Conservation (phyloP, 1,140 invertebrate species). For the Nymphalis io region DNA sequence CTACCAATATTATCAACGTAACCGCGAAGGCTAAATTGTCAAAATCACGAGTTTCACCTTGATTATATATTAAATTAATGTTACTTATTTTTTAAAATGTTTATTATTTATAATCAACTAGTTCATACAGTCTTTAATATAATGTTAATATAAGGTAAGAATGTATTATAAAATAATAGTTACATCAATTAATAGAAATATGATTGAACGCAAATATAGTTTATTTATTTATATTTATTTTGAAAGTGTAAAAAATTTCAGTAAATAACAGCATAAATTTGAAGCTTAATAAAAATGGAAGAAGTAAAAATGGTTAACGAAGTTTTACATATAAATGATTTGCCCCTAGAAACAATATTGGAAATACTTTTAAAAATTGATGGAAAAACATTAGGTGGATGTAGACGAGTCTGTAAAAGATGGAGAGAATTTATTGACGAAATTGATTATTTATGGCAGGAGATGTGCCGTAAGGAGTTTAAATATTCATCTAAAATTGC, state of each 20-base stretch:
- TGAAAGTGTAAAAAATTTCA: neutral
- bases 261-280: neutral
- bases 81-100: too few species aligned
- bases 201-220: neutral
- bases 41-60: slow-evolving; percentile 56
- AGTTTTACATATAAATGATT: slow-evolving; percentile 42
- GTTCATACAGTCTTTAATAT: too few species aligned
- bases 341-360: slow-evolving; percentile 65
- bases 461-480: slow-evolving; percentile 60
- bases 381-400: slow-evolving; percentile 56
- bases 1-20: slow-evolving; percentile 15
- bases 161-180: too few species aligned
- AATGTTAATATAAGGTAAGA: too few species aligned
- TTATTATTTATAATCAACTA: too few species aligned
- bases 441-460: slow-evolving; percentile 58
- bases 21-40: slow-evolving; percentile 39
- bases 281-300: neutral
- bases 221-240: neutral
- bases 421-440: slow-evolving; percentile 63
- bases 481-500: slow-evolving; percentile 61
- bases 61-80: neutral
- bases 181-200: neutral
- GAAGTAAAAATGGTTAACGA: slow-evolving; percentile 16
- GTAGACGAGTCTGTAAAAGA: slow-evolving; percentile 61
- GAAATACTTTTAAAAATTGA: slow-evolving; percentile 66